Conservation (phyloP, 2,888 invertebrate species). For the Papilio elwesi region DNA sequence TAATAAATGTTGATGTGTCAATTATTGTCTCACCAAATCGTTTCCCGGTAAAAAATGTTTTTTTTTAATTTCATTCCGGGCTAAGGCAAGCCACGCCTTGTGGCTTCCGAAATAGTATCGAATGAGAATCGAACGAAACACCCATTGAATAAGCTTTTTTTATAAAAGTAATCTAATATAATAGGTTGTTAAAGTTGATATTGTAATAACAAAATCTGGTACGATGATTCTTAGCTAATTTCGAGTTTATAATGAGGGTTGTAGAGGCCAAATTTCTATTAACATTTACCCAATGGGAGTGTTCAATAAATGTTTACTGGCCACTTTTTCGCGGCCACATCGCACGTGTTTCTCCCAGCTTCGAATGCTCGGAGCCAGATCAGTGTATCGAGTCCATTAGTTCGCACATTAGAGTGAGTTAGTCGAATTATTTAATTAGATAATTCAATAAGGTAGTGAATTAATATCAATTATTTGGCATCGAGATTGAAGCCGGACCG, state of each 20-base stretch:
- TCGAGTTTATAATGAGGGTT: constrained; percentile 46
- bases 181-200: constrained; percentile 50
- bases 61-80: constrained; percentile 61
- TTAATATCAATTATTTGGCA: constrained; percentile 75
- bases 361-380: constrained; percentile 73
- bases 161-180: constrained; percentile 52
- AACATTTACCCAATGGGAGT: constrained; percentile 57
- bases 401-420: constrained; percentile 82
- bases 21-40: constrained; percentile 72
- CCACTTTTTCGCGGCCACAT: constrained; percentile 61
- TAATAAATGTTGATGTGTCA: constrained; percentile 79
- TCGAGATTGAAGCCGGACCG: constrained; percentile 63
- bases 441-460: constrained; percentile 81
- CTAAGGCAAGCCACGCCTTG: constrained; percentile 66
- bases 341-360: constrained; percentile 70
- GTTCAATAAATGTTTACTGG: constrained; percentile 58
- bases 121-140: constrained; percentile 59
- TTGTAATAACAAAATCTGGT: constrained; percentile 43
- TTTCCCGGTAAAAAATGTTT: constrained; percentile 60
- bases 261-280: constrained; percentile 55
- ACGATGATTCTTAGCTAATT: constrained; percentile 43
- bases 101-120: constrained; percentile 52
- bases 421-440: constrained; percentile 83
- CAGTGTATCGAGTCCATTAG: constrained; percentile 78
- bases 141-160: constrained; percentile 51